These are phyloP conservation scores for Euura lappo DNA, from an alignment of 1,140 invertebrate genomes.

Conservation along the genomic window DNA sequence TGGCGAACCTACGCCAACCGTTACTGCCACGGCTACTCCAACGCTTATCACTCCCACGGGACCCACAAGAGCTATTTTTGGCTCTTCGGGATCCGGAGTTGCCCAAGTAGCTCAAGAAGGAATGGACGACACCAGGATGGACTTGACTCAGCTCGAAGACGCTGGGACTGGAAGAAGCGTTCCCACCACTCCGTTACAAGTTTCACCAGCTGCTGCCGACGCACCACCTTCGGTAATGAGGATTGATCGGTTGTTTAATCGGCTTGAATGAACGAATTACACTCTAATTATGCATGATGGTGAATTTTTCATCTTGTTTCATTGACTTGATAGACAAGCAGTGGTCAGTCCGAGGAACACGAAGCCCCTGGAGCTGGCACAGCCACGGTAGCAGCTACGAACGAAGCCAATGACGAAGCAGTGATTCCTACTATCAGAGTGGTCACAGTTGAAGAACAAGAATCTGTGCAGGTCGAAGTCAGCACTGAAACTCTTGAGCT, in stretches of 20 bases:
- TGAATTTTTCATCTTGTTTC: neutral
- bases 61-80: conserved; percentile 47
- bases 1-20: conserved; percentile 61
- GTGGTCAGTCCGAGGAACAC: conserved; percentile 46
- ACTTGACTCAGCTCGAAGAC: conserved; percentile 73
- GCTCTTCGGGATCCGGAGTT: conserved; percentile 48
- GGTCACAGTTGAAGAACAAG: conserved; percentile 41
- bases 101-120: conserved; percentile 66
- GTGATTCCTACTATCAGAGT: conserved; percentile 42
- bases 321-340: conserved; percentile 39
- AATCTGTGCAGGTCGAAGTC: conserved; percentile 40
- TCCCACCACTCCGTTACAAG: conserved; percentile 75
- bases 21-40: conserved; percentile 47
- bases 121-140: conserved; percentile 80
- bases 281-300: neutral
- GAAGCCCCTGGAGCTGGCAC: conserved; percentile 39
- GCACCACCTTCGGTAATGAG: conserved; percentile 45
- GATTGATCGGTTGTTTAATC: neutral
- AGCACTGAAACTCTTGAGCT: conserved; percentile 46
- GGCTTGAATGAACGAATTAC: neutral
- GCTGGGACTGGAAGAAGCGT: conserved; percentile 71
- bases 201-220: conserved; percentile 66
- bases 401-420: conserved; percentile 39
- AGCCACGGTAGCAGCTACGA: conserved; percentile 30
- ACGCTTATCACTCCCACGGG: conserved; percentile 41